Evolutionary conservation across 2,113 vertebrate species (phyloP).

Genomic region (Atrichornis clamosus): DNA sequence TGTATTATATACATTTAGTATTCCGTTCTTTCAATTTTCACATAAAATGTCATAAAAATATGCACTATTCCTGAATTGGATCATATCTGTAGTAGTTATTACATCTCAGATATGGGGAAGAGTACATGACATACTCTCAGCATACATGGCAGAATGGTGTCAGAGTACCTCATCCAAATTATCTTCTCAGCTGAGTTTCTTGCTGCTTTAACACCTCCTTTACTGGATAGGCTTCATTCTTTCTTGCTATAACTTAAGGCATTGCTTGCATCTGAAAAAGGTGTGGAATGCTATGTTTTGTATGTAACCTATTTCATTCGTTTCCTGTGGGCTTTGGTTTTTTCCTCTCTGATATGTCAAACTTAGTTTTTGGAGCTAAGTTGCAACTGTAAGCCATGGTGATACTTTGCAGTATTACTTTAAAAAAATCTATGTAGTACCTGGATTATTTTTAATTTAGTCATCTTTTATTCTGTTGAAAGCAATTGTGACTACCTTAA

Average conservation of each 20-base stretch:
- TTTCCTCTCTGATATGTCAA: neutral
- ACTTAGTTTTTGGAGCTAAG: neutral
- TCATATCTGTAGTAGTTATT: neutral
- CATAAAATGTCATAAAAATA: neutral
- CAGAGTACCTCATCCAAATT: neutral
- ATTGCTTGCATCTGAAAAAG: neutral
- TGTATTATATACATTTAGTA: neutral
- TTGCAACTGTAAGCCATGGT: neutral
- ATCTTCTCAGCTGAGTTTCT: neutral
- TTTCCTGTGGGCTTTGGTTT: neutral
- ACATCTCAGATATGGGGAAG: neutral
- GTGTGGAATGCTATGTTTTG: neutral
- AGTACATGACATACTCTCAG: neutral
- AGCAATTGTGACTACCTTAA: neutral
- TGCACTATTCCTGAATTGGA: fast-evolving
- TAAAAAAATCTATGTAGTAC: neutral
- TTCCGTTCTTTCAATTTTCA: neutral
- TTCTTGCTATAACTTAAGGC: neutral
- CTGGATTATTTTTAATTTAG: neutral
- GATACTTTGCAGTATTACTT: neutral
- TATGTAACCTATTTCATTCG: neutral
- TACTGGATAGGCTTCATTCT: neutral
- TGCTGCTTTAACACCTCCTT: neutral
- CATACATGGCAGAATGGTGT: neutral
- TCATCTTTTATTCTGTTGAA: neutral